phyloP scores from a whole-genome alignment of 2,797 vertebrate genomes.

The Cryptoblepharus egeriae region DNA sequence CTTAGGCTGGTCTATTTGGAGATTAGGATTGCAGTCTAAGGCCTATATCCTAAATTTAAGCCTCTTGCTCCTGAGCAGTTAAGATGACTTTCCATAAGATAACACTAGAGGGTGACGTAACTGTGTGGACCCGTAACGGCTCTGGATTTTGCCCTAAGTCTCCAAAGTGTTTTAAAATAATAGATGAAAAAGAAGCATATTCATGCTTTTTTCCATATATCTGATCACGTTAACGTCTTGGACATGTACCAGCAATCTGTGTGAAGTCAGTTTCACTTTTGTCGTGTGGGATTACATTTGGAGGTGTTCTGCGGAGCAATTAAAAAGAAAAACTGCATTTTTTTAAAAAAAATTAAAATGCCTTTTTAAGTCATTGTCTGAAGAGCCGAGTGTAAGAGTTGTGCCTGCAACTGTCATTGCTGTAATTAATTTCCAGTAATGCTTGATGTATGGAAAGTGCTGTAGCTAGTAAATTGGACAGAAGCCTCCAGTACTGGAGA shows the following conservation, averaged over 20 bases:
- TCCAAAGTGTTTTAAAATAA: background rate
- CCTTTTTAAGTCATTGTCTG: conserved; percentile 51
- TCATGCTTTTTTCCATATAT: background rate
- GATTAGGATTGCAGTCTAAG: too few species aligned
- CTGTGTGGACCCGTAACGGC: too few species aligned
- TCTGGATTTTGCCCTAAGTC: background rate
- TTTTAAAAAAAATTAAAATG: background rate
- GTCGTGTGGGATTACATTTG: background rate
- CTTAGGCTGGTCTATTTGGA: too few species aligned
- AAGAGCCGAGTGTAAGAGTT: conserved; percentile 51
- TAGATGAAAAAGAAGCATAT: background rate
- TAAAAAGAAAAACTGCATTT: background rate
- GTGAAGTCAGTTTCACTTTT: conserved; percentile 9
- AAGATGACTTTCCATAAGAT: too few species aligned
- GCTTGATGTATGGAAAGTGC: conserved; percentile 68
- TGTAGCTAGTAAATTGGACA: conserved; percentile 65
- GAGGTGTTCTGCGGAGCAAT: background rate
- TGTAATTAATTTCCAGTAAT: conserved; percentile 72
- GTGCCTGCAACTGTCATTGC: conserved; percentile 52
- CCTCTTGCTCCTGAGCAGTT: too few species aligned
- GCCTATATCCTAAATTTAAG: too few species aligned
- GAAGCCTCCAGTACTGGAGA: conserved; percentile 66
- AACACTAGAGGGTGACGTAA: too few species aligned
- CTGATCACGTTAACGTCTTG: background rate
- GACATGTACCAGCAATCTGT: background rate